Evolutionary conservation across 2,888 invertebrate species (phyloP), one percentile per base, ranked within the genome.

Genomic region (Agriopis aurantiaria): DNA sequence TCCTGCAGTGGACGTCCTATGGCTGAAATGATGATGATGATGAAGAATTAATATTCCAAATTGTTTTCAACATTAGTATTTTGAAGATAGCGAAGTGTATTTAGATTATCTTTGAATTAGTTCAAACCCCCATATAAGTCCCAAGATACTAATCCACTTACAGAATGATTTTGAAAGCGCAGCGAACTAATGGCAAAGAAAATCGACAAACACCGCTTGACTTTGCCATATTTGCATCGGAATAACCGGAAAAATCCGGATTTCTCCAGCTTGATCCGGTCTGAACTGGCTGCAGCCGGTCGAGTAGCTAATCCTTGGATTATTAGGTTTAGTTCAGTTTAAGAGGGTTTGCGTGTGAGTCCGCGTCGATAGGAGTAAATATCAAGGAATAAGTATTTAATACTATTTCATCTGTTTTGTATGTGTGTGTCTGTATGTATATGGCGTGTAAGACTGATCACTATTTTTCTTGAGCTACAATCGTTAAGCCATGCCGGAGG

Each of bases 311-410:
- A 84, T 77, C 72, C 75, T 48, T 17, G 75, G 82, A 84, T 84
- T 84, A 83, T 79, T 78, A 80, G 77, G 72, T 79, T 78, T 75
- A 79, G 69, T 72, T 68, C 69, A 68, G 51, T 77, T 71, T 74
- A 74, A 74, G 57, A 65, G 75, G 75, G 76, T 81, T 79, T 72
- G 49, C 51, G 52, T 45, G 62, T 45, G 62, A 58, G 23, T 53
- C 17, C 8, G 46, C n/a, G 45, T 17, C 45, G 45, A 23, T 58
- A 58, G 51, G 33, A 33, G 33, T 5, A 33, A 33, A 33, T 33
- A 3, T 33, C 1, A 33, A 33, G 33, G 33, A 33, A 33, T 33
- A 33, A 33, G 23, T 33, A 33, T 33, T 33, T 33, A 33, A 3
- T 33, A 33, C 23, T 33, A 33, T 33, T 33, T 33, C 33, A 33